phyloP scores from a whole-genome alignment of 2,113 vertebrate species.

The Eubucco bourcierii region DNA sequence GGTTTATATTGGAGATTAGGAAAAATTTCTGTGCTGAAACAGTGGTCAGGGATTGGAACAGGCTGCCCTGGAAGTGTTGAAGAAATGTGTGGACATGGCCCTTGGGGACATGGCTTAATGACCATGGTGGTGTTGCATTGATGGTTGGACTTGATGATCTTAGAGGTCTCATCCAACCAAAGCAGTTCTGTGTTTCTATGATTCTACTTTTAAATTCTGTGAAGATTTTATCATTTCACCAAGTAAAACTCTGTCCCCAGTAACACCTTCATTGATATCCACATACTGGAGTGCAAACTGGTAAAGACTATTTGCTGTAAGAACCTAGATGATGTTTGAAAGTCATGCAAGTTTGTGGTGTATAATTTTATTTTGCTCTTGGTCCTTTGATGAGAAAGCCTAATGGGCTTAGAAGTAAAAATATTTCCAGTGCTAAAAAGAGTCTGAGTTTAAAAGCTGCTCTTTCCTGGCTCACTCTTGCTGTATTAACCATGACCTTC shows the following conservation, averaged over 20 bases:
- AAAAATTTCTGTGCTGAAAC: no score
- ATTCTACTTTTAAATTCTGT: no score
- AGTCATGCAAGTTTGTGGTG: background rate
- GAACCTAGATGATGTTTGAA: background rate
- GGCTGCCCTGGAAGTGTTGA: no score
- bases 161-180: no score
- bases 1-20: no score
- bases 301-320: background rate
- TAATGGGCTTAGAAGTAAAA: background rate
- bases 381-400: background rate
- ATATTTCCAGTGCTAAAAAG: background rate
- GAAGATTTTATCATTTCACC: background rate
- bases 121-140: no score
- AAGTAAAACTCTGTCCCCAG: background rate
- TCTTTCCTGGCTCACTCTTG: background rate
- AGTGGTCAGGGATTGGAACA: no score
- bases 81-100: no score
- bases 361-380: background rate
- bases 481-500: background rate
- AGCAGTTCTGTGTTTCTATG: no score
- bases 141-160: no score
- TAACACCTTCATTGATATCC: background rate
- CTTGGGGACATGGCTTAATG: no score
- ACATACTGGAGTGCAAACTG: background rate
- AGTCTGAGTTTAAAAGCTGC: background rate